Evolutionary conservation across 37 sponge, comb jelly and placozoan species (phyloP), one percentile per base, ranked within the genome.

Genomic region (Axinella damicornis): DNA sequence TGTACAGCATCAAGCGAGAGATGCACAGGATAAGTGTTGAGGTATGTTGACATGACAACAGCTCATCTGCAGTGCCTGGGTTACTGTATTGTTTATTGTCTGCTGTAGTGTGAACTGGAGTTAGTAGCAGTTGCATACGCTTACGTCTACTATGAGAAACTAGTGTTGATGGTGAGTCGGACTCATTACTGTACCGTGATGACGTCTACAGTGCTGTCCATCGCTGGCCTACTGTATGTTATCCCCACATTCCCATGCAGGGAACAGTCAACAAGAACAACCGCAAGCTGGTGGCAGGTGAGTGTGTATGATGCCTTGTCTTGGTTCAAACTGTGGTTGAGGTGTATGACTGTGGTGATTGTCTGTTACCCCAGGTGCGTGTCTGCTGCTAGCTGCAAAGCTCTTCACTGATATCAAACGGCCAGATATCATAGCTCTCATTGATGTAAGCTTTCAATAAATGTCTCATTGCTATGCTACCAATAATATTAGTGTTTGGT

Each of bases 141-240:
- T 27, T 93, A 89, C 63, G 94, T 93, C 22, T 96, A 96, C 75
- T 96, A 91, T 92, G 96, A 96, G 80, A 93, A 93, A 76, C 58
- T 96, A 14, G 65, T 91, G 0, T 31, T 95, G 53, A 88, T 91
- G 93, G 95, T 91, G 59, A 71, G 92, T 75, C 0, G 21, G 0
- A 59, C 27, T 30, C 9, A 4, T 12, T 12, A 9, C 9, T 46
- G 46, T n/a, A n/a, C n/a, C n/a, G n/a, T n/a, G n/a, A n/a, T n/a
- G n/a, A n/a, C n/a, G n/a, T n/a, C n/a, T n/a, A n/a, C n/a, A n/a
- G n/a, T n/a, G n/a, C n/a, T n/a, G n/a, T n/a, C n/a, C n/a, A n/a
- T n/a, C n/a, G n/a, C n/a, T n/a, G n/a, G n/a, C n/a, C n/a, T n/a
- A n/a, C n/a, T n/a, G n/a, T n/a, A n/a, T n/a, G n/a, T n/a, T n/a